phyloP scores from a whole-genome alignment of 2,113 vertebrate species.

The Numida meleagris region DNA sequence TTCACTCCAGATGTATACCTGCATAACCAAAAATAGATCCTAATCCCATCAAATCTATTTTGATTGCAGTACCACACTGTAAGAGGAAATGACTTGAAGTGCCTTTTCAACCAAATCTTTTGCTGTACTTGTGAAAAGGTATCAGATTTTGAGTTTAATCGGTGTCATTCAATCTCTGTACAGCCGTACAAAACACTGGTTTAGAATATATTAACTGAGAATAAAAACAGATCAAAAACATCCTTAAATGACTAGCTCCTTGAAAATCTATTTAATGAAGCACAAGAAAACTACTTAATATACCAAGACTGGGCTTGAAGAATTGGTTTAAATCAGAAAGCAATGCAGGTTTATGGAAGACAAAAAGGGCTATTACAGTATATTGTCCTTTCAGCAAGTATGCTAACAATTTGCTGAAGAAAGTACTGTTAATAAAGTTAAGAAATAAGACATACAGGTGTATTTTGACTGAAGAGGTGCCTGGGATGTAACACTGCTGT shows the following conservation, averaged over 20 bases:
- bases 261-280: neutral
- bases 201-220: neutral
- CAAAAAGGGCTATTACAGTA: neutral
- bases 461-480: neutral
- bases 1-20: neutral
- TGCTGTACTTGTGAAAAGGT: neutral
- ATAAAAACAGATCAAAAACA: fast-evolving
- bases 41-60: neutral
- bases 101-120: neutral
- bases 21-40: neutral
- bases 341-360: neutral
- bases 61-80: neutral
- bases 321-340: conserved; percentile 10
- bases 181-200: neutral
- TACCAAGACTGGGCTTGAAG: neutral
- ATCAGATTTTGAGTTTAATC: neutral
- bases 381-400: conserved; percentile 5
- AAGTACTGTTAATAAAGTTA: neutral
- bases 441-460: neutral
- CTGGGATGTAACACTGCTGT: neutral
- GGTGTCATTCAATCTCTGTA: neutral
- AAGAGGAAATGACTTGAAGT: neutral
- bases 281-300: neutral
- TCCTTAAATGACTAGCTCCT: neutral
- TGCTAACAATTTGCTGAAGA: neutral